phyloP scores from a whole-genome alignment of 1,140 invertebrate genomes.

The Neocloeon triangulifer region DNA sequence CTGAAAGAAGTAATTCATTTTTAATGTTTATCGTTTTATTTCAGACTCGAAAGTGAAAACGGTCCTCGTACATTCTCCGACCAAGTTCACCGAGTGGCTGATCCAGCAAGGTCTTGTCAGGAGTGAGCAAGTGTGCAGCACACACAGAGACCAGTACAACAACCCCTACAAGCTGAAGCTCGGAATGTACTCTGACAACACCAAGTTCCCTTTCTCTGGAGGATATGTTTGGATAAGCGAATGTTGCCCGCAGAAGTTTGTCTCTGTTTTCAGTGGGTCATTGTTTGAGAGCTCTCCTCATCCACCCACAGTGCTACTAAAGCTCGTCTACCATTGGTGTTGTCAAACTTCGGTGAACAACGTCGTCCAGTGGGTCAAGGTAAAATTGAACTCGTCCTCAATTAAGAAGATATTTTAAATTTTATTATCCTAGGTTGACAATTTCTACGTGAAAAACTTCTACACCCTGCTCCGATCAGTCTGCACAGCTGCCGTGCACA shows the following conservation, averaged over 20 bases:
- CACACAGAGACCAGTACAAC: constrained; percentile 23
- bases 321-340: constrained; percentile 73
- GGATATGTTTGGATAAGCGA: constrained; percentile 76
- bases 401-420: no score
- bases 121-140: constrained; percentile 47
- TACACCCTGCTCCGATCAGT: constrained; percentile 53
- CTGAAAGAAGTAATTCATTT: not conserved
- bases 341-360: constrained; percentile 73
- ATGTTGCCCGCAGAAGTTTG: constrained; percentile 57
- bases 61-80: constrained; percentile 48
- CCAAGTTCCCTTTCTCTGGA: constrained; percentile 54
- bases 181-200: constrained; percentile 61
- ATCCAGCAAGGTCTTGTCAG: constrained; percentile 59
- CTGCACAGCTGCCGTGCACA: constrained; percentile 53
- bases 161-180: constrained; percentile 9
- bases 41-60: constrained; percentile 49
- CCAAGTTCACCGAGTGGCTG: constrained; percentile 71
- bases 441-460: constrained; percentile 49
- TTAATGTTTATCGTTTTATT: constrained; percentile 6
- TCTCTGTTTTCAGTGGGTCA: constrained; percentile 66
- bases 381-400: constrained; percentile 9
- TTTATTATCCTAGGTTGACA: no score
- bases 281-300: constrained; percentile 65
- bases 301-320: constrained; percentile 52
- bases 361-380: constrained; percentile 71